phyloP scores from a whole-genome alignment of 2,797 vertebrate genomes.

The Heterohyrax brucei region DNA sequence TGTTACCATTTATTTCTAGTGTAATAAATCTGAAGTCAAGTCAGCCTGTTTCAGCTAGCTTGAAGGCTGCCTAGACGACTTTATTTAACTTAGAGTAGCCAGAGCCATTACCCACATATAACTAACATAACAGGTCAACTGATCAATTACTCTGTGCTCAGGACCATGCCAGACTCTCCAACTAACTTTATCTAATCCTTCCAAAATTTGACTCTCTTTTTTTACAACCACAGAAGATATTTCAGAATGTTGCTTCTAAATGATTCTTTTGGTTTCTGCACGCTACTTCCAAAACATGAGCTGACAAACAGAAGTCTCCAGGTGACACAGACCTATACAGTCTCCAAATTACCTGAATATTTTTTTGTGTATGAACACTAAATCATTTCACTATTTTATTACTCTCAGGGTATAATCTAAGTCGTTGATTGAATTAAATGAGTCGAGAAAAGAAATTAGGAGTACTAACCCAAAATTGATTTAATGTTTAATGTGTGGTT shows the following conservation, averaged over 20 bases:
- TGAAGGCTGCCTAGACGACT: conserved; percentile 78
- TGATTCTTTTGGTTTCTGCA: conserved; percentile 57
- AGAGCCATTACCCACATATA: conserved; percentile 65
- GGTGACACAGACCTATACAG: neutral
- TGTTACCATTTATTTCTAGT: conserved; percentile 60
- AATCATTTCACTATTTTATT: conserved; percentile 69
- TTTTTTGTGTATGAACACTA: conserved; percentile 22
- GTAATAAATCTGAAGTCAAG: conserved; percentile 79
- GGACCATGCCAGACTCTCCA: conserved; percentile 11
- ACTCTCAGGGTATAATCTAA: conserved; percentile 56
- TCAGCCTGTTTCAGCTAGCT: conserved; percentile 70
- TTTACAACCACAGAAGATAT: conserved; percentile 29
- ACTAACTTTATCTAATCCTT: conserved; percentile 43
- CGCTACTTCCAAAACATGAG: conserved; percentile 48
- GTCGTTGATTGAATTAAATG: conserved; percentile 73
- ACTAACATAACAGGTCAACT: conserved; percentile 47
- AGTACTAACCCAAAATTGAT: conserved; percentile 69
- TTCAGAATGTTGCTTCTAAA: conserved; percentile 68
- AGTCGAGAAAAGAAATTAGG: conserved; percentile 60
- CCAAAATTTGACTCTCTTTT: conserved; percentile 17
- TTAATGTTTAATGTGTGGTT: conserved; percentile 77
- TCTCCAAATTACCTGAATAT: conserved; percentile 66
- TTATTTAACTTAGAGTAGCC: conserved; percentile 77
- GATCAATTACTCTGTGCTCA: conserved; percentile 55
- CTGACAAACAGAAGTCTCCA: conserved; percentile 71